A percentile compares a stretch with the other conserved stretches of the same genome.
These are phyloP conservation scores for Illadopsis cleaveri DNA, from an alignment of 2,113 vertebrate species.

Conservation along the genomic window DNA sequence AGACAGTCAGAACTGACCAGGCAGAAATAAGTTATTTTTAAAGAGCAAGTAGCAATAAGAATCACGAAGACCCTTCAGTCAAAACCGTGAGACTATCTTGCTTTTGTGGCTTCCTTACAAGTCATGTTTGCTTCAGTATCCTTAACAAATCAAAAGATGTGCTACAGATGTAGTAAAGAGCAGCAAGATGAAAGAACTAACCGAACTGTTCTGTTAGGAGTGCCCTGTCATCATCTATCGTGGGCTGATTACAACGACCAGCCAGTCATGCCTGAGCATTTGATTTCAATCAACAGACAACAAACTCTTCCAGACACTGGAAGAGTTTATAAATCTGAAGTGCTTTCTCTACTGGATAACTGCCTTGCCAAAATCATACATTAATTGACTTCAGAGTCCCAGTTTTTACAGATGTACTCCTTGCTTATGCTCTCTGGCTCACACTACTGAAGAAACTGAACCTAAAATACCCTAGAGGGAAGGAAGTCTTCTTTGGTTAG, in stretches of 20 bases:
- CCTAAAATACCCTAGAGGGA: background rate
- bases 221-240: background rate
- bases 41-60: background rate
- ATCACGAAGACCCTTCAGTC: background rate
- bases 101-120: background rate
- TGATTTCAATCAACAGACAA: slow-evolving; percentile 24
- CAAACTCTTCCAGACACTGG: background rate
- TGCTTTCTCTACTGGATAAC: background rate
- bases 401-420: background rate
- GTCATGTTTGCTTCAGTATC: background rate
- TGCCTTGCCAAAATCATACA: background rate
- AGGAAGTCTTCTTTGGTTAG: background rate
- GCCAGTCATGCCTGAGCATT: background rate
- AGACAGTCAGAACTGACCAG: background rate
- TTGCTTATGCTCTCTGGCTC: background rate
- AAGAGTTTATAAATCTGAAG: background rate
- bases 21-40: background rate
- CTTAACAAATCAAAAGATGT: background rate
- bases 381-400: background rate
- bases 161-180: background rate
- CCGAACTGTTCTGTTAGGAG: background rate
- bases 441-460: background rate
- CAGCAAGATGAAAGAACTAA: background rate
- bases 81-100: background rate
- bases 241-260: background rate